These are phyloP conservation scores for Remorina albescens DNA, from an alignment of 2,797 vertebrate genomes.

Conservation along the genomic window DNA sequence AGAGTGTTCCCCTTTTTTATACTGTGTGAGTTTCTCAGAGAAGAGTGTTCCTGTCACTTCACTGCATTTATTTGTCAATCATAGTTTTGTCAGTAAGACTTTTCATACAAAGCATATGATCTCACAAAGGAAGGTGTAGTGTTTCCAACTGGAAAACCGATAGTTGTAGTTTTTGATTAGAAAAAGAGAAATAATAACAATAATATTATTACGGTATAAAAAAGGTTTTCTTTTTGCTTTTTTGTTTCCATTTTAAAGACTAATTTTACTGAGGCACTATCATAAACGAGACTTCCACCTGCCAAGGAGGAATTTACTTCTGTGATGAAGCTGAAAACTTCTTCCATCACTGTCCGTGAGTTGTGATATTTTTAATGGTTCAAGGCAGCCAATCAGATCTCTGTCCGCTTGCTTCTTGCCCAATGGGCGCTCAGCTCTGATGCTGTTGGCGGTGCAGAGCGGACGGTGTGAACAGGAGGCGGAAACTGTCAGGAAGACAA, in stretches of 20 bases:
- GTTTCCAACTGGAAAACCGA: too few species aligned
- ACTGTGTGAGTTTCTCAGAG: too few species aligned
- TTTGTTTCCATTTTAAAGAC: too few species aligned
- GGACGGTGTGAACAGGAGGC: not conserved
- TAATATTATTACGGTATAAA: too few species aligned
- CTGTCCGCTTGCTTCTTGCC: constrained; percentile 60
- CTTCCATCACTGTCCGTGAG: not conserved
- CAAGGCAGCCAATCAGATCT: constrained; percentile 65
- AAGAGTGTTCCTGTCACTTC: too few species aligned
- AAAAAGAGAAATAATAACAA: too few species aligned
- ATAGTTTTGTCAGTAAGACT: not conserved
- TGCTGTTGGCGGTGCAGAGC: too few species aligned
- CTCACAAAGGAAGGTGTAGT: not conserved
- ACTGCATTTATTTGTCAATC: not conserved
- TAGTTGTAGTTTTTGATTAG: too few species aligned
- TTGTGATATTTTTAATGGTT: constrained; percentile 4
- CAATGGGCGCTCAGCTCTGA: too few species aligned
- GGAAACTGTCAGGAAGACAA: too few species aligned
- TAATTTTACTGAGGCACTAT: not conserved
- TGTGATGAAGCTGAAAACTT: not conserved
- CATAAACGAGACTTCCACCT: not conserved
- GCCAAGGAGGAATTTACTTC: not conserved
- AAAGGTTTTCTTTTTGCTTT: too few species aligned
- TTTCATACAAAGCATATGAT: not conserved
- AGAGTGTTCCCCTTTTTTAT: too few species aligned